These are phyloP conservation scores for Puntigrus tetrazona DNA, from an alignment of 2,113 vertebrate genomes.

Conservation along the genomic window DNA sequence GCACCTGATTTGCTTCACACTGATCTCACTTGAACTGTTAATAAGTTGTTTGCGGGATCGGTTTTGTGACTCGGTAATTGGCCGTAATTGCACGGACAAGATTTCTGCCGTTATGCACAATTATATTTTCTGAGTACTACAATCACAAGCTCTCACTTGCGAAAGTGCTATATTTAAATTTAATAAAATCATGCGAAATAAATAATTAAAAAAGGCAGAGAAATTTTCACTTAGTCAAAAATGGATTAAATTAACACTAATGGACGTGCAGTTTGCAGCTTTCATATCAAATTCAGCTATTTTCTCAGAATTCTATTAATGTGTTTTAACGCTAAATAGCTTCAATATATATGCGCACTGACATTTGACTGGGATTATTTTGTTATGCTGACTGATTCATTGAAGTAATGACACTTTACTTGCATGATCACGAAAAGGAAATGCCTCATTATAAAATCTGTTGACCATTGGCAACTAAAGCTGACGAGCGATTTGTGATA, in stretches of 20 bases:
- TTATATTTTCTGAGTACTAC: background rate
- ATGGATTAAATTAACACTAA: background rate
- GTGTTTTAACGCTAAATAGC: background rate
- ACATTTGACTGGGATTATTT: background rate
- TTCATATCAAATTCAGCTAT: background rate
- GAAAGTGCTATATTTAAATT: conserved; percentile 6
- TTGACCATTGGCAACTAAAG: background rate
- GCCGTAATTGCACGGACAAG: background rate
- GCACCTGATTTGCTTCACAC: conserved; percentile 17
- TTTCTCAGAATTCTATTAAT: background rate
- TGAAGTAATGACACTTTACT: background rate
- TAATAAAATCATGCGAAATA: background rate
- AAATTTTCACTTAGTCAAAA: background rate
- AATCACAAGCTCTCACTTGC: background rate
- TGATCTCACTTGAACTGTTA: conserved; percentile 36
- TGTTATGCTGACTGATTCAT: background rate
- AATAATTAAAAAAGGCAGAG: background rate
- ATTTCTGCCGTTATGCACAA: background rate
- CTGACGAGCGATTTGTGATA: background rate
- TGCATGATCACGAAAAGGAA: background rate
- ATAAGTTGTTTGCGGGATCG: conserved; percentile 25
- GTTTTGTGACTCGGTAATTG: conserved; percentile 13
- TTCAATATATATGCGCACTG: background rate
- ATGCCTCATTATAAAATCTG: background rate
- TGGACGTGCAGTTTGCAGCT: background rate